Evolutionary conservation across 2,113 vertebrate genomes (phyloP).

Genomic region (Tauraco erythrolophus): DNA sequence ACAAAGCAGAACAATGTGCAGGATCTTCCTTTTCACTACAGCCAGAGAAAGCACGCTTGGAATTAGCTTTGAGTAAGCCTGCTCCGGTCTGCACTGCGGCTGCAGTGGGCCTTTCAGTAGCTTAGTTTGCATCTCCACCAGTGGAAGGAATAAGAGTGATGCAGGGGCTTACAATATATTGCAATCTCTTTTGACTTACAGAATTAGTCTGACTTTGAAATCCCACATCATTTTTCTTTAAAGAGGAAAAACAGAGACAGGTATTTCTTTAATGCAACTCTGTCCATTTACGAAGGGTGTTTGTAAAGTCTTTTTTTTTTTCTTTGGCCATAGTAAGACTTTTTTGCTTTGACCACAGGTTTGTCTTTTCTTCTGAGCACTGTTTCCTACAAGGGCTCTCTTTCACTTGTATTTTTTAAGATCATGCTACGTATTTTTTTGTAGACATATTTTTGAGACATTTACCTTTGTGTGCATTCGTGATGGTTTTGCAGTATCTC

Average conservation of each 20-base stretch:
- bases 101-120: not conserved
- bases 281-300: not conserved
- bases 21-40: not conserved
- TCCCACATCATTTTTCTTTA: not conserved
- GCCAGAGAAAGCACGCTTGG: not conserved
- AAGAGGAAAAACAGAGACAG: not conserved
- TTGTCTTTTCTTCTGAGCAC: not conserved
- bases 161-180: not conserved
- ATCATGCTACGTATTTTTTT: not conserved
- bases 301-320: not conserved
- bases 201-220: not conserved
- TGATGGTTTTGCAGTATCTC: not conserved
- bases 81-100: not conserved
- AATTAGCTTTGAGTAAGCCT: not conserved
- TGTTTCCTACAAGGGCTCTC: not conserved
- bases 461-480: not conserved
- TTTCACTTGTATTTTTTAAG: not conserved
- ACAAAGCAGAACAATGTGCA: not conserved
- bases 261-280: not conserved
- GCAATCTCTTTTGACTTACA: not conserved
- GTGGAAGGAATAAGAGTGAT: not conserved
- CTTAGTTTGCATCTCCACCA: not conserved
- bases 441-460: not conserved
- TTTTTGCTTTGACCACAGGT: not conserved
- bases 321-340: not conserved